Percentiles rank a stretch among this genome's conserved stretches.
Evolutionary conservation across 2,113 vertebrate genomes (phyloP).

Genomic region (Hemicordylus capensis): DNA sequence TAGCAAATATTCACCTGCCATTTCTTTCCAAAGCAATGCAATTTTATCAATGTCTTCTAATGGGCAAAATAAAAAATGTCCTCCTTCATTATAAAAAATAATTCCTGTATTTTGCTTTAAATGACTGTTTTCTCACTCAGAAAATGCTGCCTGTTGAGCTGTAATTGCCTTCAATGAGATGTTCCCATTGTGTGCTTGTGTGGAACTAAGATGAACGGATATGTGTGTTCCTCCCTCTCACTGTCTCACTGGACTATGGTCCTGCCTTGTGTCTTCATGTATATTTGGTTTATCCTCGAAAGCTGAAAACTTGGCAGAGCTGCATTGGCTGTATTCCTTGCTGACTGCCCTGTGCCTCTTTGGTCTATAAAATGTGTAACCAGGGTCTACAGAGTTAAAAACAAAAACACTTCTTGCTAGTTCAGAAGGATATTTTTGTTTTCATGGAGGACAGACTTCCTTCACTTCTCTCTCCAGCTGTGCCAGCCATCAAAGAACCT

Average conservation of each 20-base stretch:
- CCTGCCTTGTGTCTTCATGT: not conserved
- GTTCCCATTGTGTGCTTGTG: not conserved
- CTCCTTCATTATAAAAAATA: not conserved
- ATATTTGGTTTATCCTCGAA: not conserved
- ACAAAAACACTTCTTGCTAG: slow-evolving; percentile 13
- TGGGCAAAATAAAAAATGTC: slow-evolving; percentile 15
- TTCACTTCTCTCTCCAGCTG: not conserved
- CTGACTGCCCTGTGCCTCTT: not conserved
- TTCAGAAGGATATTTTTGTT: not conserved
- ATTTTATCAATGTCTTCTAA: slow-evolving; percentile 37
- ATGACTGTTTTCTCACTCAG: not conserved
- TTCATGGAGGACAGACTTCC: not conserved
- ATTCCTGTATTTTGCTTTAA: slow-evolving; percentile 44
- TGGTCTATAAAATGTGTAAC: not conserved
- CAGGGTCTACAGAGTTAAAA: not conserved
- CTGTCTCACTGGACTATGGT: too few species aligned
- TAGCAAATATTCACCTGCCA: not conserved
- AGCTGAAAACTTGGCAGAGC: not conserved
- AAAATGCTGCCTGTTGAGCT: not conserved
- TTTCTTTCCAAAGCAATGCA: slow-evolving; percentile 10
- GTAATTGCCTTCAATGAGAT: not conserved
- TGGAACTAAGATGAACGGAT: not conserved
- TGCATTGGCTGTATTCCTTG: not conserved
- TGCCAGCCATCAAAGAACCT: not conserved
- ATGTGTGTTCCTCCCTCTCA: too few species aligned